Percentiles rank a stretch among this genome's conserved stretches.
Evolutionary conservation across 2,113 vertebrate species (phyloP).

Genomic region (Rallus limicola): DNA sequence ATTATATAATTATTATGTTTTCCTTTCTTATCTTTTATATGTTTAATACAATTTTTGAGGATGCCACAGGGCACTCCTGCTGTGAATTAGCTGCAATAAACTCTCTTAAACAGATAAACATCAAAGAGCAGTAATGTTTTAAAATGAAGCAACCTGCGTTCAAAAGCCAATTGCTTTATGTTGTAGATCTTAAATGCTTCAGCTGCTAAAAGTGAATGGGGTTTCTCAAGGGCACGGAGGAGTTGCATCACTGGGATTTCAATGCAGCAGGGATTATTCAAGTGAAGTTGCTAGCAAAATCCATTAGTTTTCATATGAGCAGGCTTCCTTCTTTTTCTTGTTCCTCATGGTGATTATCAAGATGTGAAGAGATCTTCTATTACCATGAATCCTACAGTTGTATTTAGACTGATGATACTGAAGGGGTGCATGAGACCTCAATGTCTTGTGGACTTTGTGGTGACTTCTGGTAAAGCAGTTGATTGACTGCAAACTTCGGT

Average conservation of each 20-base stretch:
- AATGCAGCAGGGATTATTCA: not conserved
- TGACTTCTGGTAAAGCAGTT: not conserved
- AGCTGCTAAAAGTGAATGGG: not conserved
- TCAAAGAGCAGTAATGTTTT: slow-evolving; percentile 62
- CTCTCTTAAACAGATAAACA: slow-evolving; percentile 62
- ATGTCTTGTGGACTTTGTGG: not conserved
- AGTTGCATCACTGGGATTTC: not conserved
- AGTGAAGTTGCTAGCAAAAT: not conserved
- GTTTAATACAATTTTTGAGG: slow-evolving; percentile 65
- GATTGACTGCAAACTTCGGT: not conserved
- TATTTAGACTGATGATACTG: not conserved
- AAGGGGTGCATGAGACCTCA: not conserved
- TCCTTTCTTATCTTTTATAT: slow-evolving; percentile 59
- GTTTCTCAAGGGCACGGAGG: slow-evolving; percentile 30
- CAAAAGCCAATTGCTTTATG: slow-evolving; percentile 44
- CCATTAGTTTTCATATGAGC: not conserved
- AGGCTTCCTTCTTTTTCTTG: not conserved
- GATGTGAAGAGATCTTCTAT: not conserved
- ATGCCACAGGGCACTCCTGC: slow-evolving; percentile 67
- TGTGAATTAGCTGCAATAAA: slow-evolving; percentile 63
- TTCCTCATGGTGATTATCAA: not conserved
- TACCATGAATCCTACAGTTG: not conserved
- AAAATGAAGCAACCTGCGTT: slow-evolving; percentile 64
- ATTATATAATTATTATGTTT: slow-evolving; percentile 66
- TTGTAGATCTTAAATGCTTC: slow-evolving; percentile 22